Conservation (phyloP, 1,140 invertebrate genomes). For the Drosophila sechellia region DNA sequence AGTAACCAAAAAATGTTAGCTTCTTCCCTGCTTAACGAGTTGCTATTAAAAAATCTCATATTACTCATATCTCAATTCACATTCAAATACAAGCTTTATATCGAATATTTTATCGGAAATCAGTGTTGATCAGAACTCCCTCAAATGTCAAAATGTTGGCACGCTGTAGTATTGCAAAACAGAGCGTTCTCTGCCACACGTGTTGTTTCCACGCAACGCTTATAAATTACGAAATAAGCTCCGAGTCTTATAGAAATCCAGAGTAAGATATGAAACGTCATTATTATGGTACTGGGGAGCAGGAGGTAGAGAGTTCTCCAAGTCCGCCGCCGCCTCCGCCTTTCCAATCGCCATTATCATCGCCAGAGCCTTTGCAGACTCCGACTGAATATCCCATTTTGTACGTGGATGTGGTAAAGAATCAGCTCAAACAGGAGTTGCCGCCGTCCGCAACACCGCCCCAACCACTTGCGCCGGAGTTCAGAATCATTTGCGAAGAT, state of each 20-base stretch:
- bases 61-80: too few species aligned
- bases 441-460: constrained; percentile 4
- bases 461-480: constrained; percentile 19
- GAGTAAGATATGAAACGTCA: constrained; percentile 59
- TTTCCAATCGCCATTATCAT: constrained; percentile 16
- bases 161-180: background rate
- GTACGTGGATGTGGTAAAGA: constrained; percentile 73
- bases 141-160: constrained; percentile 3
- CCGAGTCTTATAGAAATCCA: constrained; percentile 8
- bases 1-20: too few species aligned
- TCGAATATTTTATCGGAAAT: constrained; percentile 3
- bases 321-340: background rate
- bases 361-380: constrained; percentile 6
- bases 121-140: constrained; percentile 11
- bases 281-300: constrained; percentile 30
- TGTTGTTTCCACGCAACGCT: constrained; percentile 2
- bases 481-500: constrained; percentile 60
- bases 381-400: constrained; percentile 5
- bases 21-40: too few species aligned
- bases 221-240: constrained; percentile 31
- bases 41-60: too few species aligned
- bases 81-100: background rate
- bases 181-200: background rate
- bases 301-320: constrained; percentile 23
- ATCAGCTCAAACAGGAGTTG: constrained; percentile 30